Conservation (phyloP, 2,113 vertebrate species). For the Peucedramus taeniatus region DNA sequence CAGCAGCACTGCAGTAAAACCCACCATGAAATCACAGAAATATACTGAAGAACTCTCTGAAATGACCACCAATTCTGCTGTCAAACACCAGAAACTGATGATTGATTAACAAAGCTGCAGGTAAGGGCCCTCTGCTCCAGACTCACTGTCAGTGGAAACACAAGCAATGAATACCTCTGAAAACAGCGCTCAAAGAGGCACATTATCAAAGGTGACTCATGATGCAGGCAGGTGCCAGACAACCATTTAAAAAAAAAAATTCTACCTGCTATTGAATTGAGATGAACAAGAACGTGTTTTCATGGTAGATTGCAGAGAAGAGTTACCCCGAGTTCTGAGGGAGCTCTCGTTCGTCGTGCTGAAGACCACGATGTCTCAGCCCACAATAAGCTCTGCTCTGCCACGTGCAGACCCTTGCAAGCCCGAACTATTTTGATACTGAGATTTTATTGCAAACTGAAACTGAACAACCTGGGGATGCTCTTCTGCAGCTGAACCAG, state of each 20-base stretch:
- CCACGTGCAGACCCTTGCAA: not conserved
- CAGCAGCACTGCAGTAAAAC: not conserved
- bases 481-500: not conserved
- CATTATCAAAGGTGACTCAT: not conserved
- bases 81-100: not conserved
- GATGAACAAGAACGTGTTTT: not conserved
- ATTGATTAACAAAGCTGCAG: not conserved
- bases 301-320: not conserved
- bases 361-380: not conserved
- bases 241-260: not conserved
- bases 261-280: not conserved
- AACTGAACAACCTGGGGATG: not conserved
- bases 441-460: not conserved
- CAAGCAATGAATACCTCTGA: not conserved
- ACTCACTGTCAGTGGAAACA: not conserved
- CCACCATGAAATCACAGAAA: not conserved
- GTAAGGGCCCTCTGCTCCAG: not conserved
- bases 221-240: not conserved
- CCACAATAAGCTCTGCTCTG: not conserved
- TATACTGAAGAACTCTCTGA: not conserved
- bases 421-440: not conserved
- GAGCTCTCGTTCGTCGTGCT: not conserved
- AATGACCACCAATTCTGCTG: not conserved
- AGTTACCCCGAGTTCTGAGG: accelerated
- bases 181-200: not conserved